Conservation (phyloP, 1,140 invertebrate species). For the Maconellicoccus hirsutus region DNA sequence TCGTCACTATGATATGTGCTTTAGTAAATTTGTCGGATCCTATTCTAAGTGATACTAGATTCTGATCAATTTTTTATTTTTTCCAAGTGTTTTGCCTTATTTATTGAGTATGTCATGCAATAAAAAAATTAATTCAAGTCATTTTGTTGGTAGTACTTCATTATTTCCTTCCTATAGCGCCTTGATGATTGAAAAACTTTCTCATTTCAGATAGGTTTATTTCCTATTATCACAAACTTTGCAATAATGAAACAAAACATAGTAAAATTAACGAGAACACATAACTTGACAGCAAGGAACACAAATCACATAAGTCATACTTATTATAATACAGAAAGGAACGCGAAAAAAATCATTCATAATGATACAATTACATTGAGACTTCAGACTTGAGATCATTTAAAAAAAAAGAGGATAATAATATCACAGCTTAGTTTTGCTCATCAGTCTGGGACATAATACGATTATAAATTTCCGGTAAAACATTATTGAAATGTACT, state of each 20-base stretch:
- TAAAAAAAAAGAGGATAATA: neutral
- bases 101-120: neutral
- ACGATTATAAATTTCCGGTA: neutral
- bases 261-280: no score
- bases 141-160: no score
- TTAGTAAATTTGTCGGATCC: conserved; percentile 18
- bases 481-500: neutral
- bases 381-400: neutral
- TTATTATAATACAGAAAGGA: no score
- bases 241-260: no score
- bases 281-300: no score
- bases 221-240: neutral
- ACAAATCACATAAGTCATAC: no score
- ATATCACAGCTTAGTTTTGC: neutral
- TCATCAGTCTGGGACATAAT: neutral
- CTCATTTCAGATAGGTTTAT: neutral
- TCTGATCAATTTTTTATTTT: neutral
- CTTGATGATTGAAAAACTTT: neutral
- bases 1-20: conserved; percentile 12
- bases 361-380: no score
- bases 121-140: no score
- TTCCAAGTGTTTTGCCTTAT: neutral
- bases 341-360: no score
- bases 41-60: neutral
- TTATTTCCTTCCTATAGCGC: no score